Base-by-base conservation (phyloP, 1,140 invertebrate species). In the Drosophila rufa region DNA sequence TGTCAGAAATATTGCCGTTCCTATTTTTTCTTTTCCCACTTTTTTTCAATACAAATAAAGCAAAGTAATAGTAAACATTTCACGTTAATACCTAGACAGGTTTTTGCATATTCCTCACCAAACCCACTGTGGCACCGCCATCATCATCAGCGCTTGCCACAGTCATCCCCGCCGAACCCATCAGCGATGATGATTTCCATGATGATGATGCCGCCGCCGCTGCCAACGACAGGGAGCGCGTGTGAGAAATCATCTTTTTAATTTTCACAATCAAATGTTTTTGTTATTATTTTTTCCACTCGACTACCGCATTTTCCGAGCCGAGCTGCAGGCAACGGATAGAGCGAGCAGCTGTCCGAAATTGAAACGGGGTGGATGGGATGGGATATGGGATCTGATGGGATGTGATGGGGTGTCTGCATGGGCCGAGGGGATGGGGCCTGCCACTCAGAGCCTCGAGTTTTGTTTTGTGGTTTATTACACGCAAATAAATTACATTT, bases 401-500 rank as follows among this genome's bases (percentile, higher is more conserved):
- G 48, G 62, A 56, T 43, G 42, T 45, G 48, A 15, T 12, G 40
- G 19, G 50, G 42, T 15, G 38, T 48, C 53, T 38, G 5, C 4
- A 46, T 33, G 15, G 38, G 7, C 11, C 11, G 12, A 45, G 47
- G 33, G 45, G 22, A 73, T 56, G 46, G 53, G 33, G 57, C 48
- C 48, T 48, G 66, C 40, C 48, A 53, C 60, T 59, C 60, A 58
- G 59, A 55, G 58, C 74, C 55, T 59, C 43, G 55, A 67, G 71
- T 80, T 87, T 84, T 89, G 69, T 78, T 87, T 89, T 90, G 85
- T 82, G 85, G 85, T 90, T 90, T 90, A 90, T 90, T 85, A 82
- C 81, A 85, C 85, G 85, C 85, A 90, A 90, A 90, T 90, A 90
- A 90, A 90, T 90, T 90, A 85, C 65, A 90, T 90, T 85, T 79